Evolutionary conservation across 2,888 invertebrate genomes (phyloP), one percentile per base, ranked within the genome.

Genomic region (Pelosia muscerda): DNA sequence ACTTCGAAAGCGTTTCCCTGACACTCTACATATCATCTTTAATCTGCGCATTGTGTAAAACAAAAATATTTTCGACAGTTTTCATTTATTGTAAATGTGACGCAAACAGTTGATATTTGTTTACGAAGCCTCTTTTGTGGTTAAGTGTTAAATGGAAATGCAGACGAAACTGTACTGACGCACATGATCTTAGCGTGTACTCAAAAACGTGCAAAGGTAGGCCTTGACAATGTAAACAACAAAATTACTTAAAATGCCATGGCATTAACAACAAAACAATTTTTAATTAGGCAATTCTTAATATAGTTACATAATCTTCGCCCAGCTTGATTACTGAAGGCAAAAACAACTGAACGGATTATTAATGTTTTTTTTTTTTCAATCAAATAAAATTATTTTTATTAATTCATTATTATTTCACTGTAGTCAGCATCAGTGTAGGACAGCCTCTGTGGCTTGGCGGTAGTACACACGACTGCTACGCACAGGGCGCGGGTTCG

Each of bases 61-160:
- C 25, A 59, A 59, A 23, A 15, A 38, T 3, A 5, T 15, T 22
- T 38, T 59, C 23, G 23, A 34, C 23, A 13, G 9, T 13, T 19
- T 26, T 61, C 11, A 58, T 49, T 31, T 49, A 11, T 25, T 42
- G 31, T 31, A 54, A 38, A 57, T 53, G 31, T 3, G 49, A 49
- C 49, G 53, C 62, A 42, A 62, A 56, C 60, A 23, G 62, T 60
- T 62, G 34, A 34, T 54, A 61, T 59, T 75, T 71, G 25, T 81
- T 73, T 78, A 71, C 66, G 73, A 71, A 76, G 63, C 67, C 66
- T 77, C 75, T 82, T 84, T 82, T 82, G 80, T 82, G 70, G 62
- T 68, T 58, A 58, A 38, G 56, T 71, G 81, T 81, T 85, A 84
- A 85, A 79, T 73, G 77, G 68, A 76, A 70, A 72, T 69, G 63